These are phyloP conservation scores for Autographa gamma DNA, from an alignment of 2,888 invertebrate species.

Conservation along the genomic window DNA sequence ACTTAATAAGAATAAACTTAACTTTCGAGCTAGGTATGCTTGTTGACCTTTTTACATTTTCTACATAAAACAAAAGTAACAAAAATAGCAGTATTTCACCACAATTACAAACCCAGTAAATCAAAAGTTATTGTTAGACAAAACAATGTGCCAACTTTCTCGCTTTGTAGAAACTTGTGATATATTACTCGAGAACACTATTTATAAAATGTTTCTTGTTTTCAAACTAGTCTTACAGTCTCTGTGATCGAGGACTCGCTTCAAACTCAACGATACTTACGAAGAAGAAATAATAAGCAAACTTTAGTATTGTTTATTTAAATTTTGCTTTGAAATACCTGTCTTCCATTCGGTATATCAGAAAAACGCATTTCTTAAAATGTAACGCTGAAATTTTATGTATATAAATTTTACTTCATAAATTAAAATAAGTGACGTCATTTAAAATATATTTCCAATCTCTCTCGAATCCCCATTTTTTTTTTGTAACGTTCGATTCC, in stretches of 20 bases:
- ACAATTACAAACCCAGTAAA: slow-evolving; percentile 17
- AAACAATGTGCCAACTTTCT: slow-evolving; percentile 19
- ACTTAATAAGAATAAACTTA: too few species aligned
- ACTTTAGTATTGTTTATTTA: too few species aligned
- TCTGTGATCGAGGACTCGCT: slow-evolving; percentile 15
- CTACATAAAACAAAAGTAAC: not conserved
- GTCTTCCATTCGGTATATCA: too few species aligned
- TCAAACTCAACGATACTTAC: slow-evolving; percentile 10
- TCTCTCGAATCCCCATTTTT: too few species aligned
- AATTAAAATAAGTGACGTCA: too few species aligned
- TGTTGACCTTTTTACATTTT: not conserved
- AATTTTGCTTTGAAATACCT: too few species aligned
- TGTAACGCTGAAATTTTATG: too few species aligned
- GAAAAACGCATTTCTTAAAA: too few species aligned
- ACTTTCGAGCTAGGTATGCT: too few species aligned
- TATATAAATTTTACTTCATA: too few species aligned
- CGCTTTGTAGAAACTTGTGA: slow-evolving; percentile 29
- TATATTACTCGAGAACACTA: slow-evolving; percentile 13
- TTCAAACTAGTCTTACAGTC: slow-evolving; percentile 13
- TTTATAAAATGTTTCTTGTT: slow-evolving; percentile 7
- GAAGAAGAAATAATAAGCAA: not conserved
- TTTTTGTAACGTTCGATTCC: too few species aligned
- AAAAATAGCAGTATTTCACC: not conserved
- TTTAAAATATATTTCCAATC: too few species aligned
- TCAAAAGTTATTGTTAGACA: slow-evolving; percentile 25